These are phyloP conservation scores for Staurois parvus DNA, from an alignment of 2,797 vertebrate species.

Conservation along the genomic window DNA sequence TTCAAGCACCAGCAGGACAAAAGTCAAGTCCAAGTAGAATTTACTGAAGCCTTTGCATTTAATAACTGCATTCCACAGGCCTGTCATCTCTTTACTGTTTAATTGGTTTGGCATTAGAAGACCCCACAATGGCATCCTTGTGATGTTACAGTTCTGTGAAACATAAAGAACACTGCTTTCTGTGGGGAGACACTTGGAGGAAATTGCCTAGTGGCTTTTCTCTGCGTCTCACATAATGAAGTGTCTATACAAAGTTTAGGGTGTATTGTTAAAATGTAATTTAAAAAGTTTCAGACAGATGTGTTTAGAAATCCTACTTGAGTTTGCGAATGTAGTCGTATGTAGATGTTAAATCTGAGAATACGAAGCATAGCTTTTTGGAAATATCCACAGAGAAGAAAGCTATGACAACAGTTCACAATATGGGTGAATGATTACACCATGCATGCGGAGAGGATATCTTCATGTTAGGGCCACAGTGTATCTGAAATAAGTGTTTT, in stretches of 20 bases:
- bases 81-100: conserved; percentile 31
- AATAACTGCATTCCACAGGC: conserved; percentile 2
- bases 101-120: conserved; percentile 50
- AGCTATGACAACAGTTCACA: too few species aligned
- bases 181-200: conserved; percentile 38
- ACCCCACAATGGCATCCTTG: conserved; percentile 37
- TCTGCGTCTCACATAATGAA: neutral
- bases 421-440: too few species aligned
- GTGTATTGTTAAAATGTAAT: too few species aligned
- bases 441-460: too few species aligned
- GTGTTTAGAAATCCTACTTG: too few species aligned
- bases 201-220: neutral
- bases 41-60: conserved; percentile 47
- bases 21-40: conserved; percentile 16
- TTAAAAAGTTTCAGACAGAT: too few species aligned
- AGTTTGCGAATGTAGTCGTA: too few species aligned
- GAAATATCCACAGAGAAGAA: too few species aligned
- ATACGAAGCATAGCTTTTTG: too few species aligned
- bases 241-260: neutral
- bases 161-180: neutral
- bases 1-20: neutral
- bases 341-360: too few species aligned
- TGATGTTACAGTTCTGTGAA: conserved; percentile 49
- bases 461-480: too few species aligned
- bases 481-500: too few species aligned